These are phyloP conservation scores for Ditula angustiorana DNA, from an alignment of 2,888 invertebrate species.

Conservation along the genomic window DNA sequence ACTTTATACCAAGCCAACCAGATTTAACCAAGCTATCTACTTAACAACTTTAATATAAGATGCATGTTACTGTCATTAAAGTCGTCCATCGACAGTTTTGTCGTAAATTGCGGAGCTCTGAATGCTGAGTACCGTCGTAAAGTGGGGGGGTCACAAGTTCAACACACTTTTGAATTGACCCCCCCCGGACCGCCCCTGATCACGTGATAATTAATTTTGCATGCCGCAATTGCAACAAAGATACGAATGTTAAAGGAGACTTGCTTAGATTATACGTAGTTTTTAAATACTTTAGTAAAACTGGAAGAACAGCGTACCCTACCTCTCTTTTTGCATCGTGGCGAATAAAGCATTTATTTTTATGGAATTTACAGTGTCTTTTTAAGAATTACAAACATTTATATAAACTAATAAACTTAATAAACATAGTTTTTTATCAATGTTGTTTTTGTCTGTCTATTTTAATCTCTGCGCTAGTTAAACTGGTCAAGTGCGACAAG, in stretches of 20 bases:
- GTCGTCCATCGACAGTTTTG: too few species aligned
- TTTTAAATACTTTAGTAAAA: neutral
- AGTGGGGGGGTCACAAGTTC: too few species aligned
- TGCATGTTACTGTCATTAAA: neutral
- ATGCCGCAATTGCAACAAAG: too few species aligned
- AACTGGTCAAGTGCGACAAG: too few species aligned
- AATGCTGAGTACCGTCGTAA: too few species aligned
- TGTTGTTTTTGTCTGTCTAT: slow-evolving; percentile 9
- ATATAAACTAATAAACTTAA: slow-evolving; percentile 14
- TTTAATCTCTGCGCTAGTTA: neutral
- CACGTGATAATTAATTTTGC: too few species aligned
- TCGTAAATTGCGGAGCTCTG: too few species aligned
- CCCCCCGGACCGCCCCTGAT: too few species aligned
- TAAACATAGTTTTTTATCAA: slow-evolving; percentile 22
- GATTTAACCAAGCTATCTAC: neutral
- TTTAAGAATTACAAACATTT: slow-evolving; percentile 9
- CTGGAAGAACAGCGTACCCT: neutral
- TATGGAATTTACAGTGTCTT: neutral
- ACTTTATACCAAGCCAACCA: neutral
- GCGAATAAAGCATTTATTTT: slow-evolving; percentile 23
- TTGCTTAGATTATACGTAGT: neutral
- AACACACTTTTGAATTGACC: too few species aligned
- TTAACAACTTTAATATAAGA: neutral
- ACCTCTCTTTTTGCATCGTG: slow-evolving; percentile 1
- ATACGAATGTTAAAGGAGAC: too few species aligned